phyloP scores from a whole-genome alignment of 2,888 invertebrate species.

The Pseudococcus viburni region DNA sequence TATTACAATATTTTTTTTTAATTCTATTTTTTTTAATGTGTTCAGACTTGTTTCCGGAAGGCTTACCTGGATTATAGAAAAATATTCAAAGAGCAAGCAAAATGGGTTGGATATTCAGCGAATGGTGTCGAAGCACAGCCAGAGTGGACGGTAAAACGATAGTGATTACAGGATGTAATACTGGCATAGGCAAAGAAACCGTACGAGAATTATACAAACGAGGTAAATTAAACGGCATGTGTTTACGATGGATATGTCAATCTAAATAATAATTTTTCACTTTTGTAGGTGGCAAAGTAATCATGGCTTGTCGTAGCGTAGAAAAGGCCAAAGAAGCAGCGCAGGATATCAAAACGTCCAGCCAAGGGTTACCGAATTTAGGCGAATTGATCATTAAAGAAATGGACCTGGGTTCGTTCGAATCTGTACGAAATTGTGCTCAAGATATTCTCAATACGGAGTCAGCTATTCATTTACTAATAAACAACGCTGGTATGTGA shows the following conservation, averaged over 20 bases:
- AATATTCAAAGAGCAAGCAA: neutral
- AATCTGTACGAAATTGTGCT: conserved; percentile 72
- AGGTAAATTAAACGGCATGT: conserved; percentile 70
- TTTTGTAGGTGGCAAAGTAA: conserved; percentile 74
- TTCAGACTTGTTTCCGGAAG: too few relatives aligned
- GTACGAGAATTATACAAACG: conserved; percentile 72
- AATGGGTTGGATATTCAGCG: conserved; percentile 64
- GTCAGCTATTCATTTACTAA: conserved; percentile 70
- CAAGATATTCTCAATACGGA: conserved; percentile 70
- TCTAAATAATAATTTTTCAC: too few relatives aligned
- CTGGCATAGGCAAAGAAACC: conserved; percentile 72
- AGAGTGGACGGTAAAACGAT: conserved; percentile 73
- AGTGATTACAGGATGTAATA: conserved; percentile 71
- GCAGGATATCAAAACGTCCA: conserved; percentile 73
- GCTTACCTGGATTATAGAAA: too few relatives aligned
- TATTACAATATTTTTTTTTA: too few relatives aligned
- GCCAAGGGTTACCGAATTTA: conserved; percentile 70
- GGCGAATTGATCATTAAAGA: conserved; percentile 73
- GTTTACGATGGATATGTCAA: too few relatives aligned
- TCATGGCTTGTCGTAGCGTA: conserved; percentile 76
- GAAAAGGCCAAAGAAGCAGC: conserved; percentile 75
- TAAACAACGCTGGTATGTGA: conserved; percentile 71
- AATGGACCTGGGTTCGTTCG: conserved; percentile 72
- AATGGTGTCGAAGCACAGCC: conserved; percentile 68
- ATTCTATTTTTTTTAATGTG: too few relatives aligned